Evolutionary conservation across 1,140 invertebrate species (phyloP), one percentile per base, ranked within the genome.

Genomic region (Lasioglossum albipes): DNA sequence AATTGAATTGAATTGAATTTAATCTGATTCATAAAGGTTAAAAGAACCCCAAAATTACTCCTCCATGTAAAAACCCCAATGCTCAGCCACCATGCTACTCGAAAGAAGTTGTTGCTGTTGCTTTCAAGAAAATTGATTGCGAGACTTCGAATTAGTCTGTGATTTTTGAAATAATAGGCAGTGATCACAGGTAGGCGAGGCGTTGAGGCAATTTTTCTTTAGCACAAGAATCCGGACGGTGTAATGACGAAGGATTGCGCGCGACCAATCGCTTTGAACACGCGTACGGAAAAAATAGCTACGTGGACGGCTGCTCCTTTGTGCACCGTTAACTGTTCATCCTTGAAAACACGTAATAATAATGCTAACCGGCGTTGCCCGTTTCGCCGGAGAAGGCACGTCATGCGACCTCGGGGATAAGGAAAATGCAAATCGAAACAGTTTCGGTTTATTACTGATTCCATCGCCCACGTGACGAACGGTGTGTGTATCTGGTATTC

Each of bases 341-440:
- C 76, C 68, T 72, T 54, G 68, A 71, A 36, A 36, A 42, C 16
- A 16, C 41, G 16, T 7, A 16, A 65, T 41, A 71, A 78, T n/a
- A 71, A 52, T 27, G 2, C 27, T 16, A 12, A n/a, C 18, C n/a
- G 31, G 18, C n/a, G n/a, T 71, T 49, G 45, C 36, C 36, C 36
- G 22, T 45, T 76, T 41, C 7, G 31, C 42, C 73, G 42, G n/a
- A 2, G 31, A n/a, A 7, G 57, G 41, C 22, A n/a, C 45, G 65
- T 59, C 12, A 16, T 16, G 22, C 22, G 65, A 0, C 41, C 22
- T 45, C 36, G 52, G 22, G 52, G 18, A 61, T 57, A 27, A 59
- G n/a, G 65, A 68, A 27, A 49, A 69, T 76, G 75, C 52, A 68
- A 76, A 76, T 61, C 54, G 4, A 13, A 42, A 27, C 3, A 12